phyloP scores from a whole-genome alignment of 1,140 invertebrate species.

The Galendromus occidentalis region DNA sequence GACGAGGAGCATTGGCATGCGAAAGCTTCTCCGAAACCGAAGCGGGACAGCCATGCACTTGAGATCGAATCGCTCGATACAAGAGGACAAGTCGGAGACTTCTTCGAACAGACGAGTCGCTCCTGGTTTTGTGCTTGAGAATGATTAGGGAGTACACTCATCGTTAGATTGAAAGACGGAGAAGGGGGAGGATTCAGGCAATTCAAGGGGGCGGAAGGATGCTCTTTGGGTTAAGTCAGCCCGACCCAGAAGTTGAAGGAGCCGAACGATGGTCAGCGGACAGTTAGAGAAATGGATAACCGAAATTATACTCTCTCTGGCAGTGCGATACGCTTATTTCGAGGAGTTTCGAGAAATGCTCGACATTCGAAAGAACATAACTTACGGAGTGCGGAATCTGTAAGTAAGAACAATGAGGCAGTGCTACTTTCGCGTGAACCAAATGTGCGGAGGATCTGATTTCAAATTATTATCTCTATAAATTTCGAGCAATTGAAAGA shows the following conservation, averaged over 20 bases:
- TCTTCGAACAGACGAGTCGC: too few relatives aligned
- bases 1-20: background rate
- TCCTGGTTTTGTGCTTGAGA: too few relatives aligned
- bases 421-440: background rate
- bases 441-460: background rate
- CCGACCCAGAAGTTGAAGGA: background rate
- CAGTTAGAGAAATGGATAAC: background rate
- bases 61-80: too few relatives aligned
- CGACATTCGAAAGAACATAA: background rate
- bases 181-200: too few relatives aligned
- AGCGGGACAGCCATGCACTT: background rate
- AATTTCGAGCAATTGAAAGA: background rate
- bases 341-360: background rate
- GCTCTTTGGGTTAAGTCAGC: too few relatives aligned
- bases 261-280: background rate
- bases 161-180: too few relatives aligned
- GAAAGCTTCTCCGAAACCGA: background rate
- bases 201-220: too few relatives aligned
- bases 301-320: background rate
- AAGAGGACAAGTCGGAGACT: too few relatives aligned
- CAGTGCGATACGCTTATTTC: background rate
- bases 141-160: too few relatives aligned
- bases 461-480: background rate
- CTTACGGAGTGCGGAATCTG: slow-evolving; percentile 10
- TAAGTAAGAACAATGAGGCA: background rate